Base-by-base conservation (phyloP, 2,797 vertebrate genomes). In the Moxostoma hubbsi region DNA sequence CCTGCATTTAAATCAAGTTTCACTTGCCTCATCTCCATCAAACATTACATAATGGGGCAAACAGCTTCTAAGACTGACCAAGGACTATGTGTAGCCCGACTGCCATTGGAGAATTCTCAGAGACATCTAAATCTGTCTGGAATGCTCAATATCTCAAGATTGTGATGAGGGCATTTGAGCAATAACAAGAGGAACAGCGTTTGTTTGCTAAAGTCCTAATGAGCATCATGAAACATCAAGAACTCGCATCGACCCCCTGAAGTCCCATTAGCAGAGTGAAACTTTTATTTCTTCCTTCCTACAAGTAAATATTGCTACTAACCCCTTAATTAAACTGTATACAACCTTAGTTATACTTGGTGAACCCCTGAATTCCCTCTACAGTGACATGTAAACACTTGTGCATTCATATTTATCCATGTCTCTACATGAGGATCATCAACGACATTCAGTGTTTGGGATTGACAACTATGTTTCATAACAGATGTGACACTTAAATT, bases 201-300 rank as follows among this genome's bases (percentile, higher is more conserved):
- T 65, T 72, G 61, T 66, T 81, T 64, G 67, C 36, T 66, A 9
- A 36, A 45, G 55, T 49, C 45, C 51, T 72, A 77, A 82, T 77
- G 64, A 67, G 68, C 54, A 72, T 72, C 50, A 67, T 65, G 45
- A 12, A 36, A 61, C 47, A 36, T 82, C 47, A 58, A 51, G 45
- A 77, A 67, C 47, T 59, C 9, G 47, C 16, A 24, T 64, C 24
- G 1, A 13, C 65, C 11, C 80, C 47, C 67, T 71, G 24, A 77
- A 82, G 68, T 72, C 73, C 69, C 61, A 66, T 76, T 72, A 66
- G 64, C 36, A 36, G 11, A 61, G 58, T 36, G 67, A 43, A 54
- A 71, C 10, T 57, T 13, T 65, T 47, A 57, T 66, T 58, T 76
- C 6, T 8, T 4, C 4, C 6, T 11, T 67, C 58, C 43, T 50